phyloP scores from a whole-genome alignment of 92 coral and sea anemone species.

The Palythoa grandis region DNA sequence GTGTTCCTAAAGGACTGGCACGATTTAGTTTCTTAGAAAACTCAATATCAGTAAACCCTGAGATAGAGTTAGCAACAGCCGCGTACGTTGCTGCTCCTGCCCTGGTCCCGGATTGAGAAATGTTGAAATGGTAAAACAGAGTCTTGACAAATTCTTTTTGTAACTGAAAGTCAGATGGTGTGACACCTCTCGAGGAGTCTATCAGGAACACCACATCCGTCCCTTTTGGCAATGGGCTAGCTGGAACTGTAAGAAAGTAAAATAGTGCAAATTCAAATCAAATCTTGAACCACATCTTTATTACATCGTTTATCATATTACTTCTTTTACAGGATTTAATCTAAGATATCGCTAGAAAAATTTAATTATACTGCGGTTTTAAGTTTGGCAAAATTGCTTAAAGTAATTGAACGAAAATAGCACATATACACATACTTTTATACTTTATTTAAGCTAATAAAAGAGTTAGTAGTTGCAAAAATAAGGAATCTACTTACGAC shows the following conservation, averaged over 20 bases:
- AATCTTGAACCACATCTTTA: neutral
- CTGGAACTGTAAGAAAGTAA: neutral
- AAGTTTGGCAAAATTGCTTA: no score
- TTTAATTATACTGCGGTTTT: no score
- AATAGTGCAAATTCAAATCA: neutral
- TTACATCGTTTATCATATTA: no score
- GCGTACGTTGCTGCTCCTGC: constrained; percentile 28
- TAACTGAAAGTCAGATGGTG: constrained; percentile 29
- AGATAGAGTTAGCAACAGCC: constrained; percentile 7
- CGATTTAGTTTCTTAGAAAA: constrained; percentile 14
- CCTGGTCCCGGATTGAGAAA: constrained; percentile 6
- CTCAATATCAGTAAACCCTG: constrained; percentile 6
- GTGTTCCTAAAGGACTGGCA: constrained; percentile 17
- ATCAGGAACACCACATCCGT: constrained; percentile 38
- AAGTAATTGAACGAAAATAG: neutral
- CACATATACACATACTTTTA: neutral
- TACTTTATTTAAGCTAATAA: neutral
- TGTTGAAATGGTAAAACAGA: constrained; percentile 26
- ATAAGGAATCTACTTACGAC: constrained; percentile 7
- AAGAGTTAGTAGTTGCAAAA: neutral
- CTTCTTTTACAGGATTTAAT: neutral
- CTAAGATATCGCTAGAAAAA: neutral
- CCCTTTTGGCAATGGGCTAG: constrained; percentile 34
- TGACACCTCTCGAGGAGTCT: constrained; percentile 28
- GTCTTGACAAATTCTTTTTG: constrained; percentile 37